Evolutionary conservation across 2,797 vertebrate species (phyloP), one percentile per base, ranked within the genome.

Genomic region (Brachymystax lenok): DNA sequence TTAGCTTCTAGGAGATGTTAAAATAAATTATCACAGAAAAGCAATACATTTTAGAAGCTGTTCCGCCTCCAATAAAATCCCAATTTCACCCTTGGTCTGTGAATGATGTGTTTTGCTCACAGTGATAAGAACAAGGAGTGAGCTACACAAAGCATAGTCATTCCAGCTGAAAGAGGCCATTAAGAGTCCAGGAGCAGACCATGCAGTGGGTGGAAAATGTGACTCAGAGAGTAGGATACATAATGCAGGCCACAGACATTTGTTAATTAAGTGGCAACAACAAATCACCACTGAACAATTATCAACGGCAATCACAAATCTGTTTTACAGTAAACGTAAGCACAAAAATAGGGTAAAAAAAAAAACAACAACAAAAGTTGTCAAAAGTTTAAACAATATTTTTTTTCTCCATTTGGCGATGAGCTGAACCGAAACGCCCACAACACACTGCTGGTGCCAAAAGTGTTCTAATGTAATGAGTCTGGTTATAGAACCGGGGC

Each of bases 121-220:
- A 71, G 63, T 51, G 27, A 82, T 76, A 24, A 10, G 50, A 75
- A 72, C 4, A 4, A 35, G 19, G 51, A 27, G 30, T 46, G 30
- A 13, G 30, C 12, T 5, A 16, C 8, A n/a, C 35, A 40, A 40
- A 40, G 40, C 40, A 40, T 8, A 40, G 13, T 1, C 51, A 24
- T 59, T 19, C 35, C 8, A 24, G 30, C 33, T 69, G 71, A 59
- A 59, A 80, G 84, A 77, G 61, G 72, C 77, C 82, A 82, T 84
- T 56, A 61, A 75, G 77, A 71, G 70, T 6, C 75, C 73, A 10
- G 76, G 40, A 46, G 10, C 40, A 46, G 74, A 82, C 83, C 78
- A 84, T 82, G 87, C 85, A 64, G 77, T 19, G 84, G 88, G 88
- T 83, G 72, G 85, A 79, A 78, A 88, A 79, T 78, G 85, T 84